Conservation (phyloP, 2,888 invertebrate genomes). For the Erynnis tages region DNA sequence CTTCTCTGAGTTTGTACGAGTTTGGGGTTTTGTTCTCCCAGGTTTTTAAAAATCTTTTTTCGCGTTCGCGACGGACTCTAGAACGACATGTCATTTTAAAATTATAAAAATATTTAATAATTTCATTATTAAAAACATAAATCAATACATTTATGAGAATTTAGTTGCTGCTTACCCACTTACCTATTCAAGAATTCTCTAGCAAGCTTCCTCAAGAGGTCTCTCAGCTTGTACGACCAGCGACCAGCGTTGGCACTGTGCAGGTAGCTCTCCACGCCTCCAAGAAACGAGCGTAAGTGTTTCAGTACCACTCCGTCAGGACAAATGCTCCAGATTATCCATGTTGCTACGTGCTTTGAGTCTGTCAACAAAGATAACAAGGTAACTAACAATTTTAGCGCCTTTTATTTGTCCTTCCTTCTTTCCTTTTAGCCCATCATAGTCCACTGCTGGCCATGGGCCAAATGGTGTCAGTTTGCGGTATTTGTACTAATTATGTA, state of each 20-base stretch:
- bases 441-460: too few species aligned
- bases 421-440: too few species aligned
- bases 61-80: slow-evolving; percentile 85
- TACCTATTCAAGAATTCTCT: slow-evolving; percentile 83
- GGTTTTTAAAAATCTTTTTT: slow-evolving; percentile 73
- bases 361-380: slow-evolving; percentile 42
- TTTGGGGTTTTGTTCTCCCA: slow-evolving; percentile 88
- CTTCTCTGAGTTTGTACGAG: slow-evolving; percentile 86
- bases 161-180: too few species aligned
- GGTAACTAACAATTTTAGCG: not conserved
- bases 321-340: slow-evolving; percentile 84
- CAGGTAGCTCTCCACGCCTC: slow-evolving; percentile 91
- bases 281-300: slow-evolving; percentile 90
- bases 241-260: slow-evolving; percentile 94
- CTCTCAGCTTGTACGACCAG: slow-evolving; percentile 87
- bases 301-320: slow-evolving; percentile 85
- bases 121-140: too few species aligned
- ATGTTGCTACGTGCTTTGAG: slow-evolving; percentile 75
- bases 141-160: too few species aligned
- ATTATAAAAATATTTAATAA: too few species aligned
- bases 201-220: slow-evolving; percentile 86
- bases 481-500: too few species aligned
- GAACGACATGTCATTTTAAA: too few species aligned
- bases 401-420: too few species aligned
- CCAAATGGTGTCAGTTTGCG: too few species aligned